Conservation (phyloP, 1,140 invertebrate genomes). For the honey bee (Apis mellifera) region Amel_HAv3.1 CM009942.2:11463501-11464000, state of each 20-base stretch:
- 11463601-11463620: background rate
- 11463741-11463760: constrained; percentile 11
- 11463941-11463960: background rate
- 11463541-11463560: no score
- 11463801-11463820: constrained; percentile 28
- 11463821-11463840: constrained; percentile 16
- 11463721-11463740: constrained; percentile 33
- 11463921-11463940: background rate
- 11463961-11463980: background rate
- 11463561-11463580: no score
- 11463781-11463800: constrained; percentile 56
- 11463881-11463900: no score
- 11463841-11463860: background rate
- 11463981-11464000: background rate
- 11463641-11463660: constrained; percentile 35
- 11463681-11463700: constrained; percentile 44
- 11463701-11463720: constrained; percentile 49
- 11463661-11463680: constrained; percentile 16
- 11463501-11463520: no score
- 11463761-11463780: constrained; percentile 19
- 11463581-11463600: no score
- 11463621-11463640: constrained; percentile 25
- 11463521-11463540: no score
- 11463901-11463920: no score
- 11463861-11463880: no score